Evolutionary conservation across 2,888 invertebrate species (phyloP).

Genomic region (Harpagoxenus sublaevis): DNA sequence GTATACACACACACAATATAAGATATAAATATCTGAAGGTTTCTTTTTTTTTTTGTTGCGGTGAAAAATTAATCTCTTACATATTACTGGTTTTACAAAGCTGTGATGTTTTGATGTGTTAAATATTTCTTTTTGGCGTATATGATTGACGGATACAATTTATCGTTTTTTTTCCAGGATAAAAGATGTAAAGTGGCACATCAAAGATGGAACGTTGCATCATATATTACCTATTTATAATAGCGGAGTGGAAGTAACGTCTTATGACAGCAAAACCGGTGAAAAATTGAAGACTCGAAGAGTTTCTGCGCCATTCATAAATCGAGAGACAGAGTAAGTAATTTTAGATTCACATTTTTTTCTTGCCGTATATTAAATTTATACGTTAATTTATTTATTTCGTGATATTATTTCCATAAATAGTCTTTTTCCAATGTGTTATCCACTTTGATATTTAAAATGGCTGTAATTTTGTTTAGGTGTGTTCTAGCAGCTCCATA

Average conservation of each 20-base stretch:
- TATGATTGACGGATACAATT: background rate
- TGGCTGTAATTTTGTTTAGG: constrained; percentile 83
- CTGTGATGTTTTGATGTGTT: constrained; percentile 31
- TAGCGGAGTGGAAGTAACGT: constrained; percentile 83
- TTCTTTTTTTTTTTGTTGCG: constrained; percentile 1
- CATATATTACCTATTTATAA: constrained; percentile 84
- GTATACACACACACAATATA: background rate
- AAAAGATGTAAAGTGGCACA: constrained; percentile 84
- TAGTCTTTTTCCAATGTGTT: background rate
- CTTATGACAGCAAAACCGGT: constrained; percentile 84
- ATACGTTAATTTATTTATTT: background rate
- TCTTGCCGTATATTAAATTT: background rate
- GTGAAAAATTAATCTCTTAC: background rate
- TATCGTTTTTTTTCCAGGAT: constrained; percentile 74
- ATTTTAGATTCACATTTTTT: background rate
- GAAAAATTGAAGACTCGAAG: constrained; percentile 82
- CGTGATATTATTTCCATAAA: background rate
- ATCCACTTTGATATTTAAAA: background rate
- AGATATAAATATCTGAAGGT: background rate
- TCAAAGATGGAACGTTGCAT: constrained; percentile 84
- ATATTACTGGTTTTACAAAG: background rate
- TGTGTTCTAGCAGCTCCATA: constrained; percentile 90
- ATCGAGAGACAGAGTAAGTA: constrained; percentile 82
- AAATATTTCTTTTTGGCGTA: constrained; percentile 16
- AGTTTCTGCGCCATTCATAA: constrained; percentile 82